Conservation (phyloP, 1,140 invertebrate species). For the Heliconius hermathena region DNA sequence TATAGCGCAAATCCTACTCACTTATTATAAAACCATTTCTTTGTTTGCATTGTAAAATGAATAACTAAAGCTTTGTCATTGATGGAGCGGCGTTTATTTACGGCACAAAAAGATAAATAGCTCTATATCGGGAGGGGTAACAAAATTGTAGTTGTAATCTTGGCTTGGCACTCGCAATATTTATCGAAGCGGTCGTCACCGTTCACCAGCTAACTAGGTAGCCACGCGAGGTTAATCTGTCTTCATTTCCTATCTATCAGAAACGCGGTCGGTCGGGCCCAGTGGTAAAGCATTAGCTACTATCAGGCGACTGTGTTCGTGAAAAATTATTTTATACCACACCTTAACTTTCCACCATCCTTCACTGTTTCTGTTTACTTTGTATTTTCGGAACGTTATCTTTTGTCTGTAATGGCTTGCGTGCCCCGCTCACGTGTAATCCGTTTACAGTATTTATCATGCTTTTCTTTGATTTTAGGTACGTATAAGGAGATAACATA, state of each 20-base stretch:
- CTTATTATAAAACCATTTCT: not conserved
- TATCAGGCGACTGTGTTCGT: conserved; percentile 70
- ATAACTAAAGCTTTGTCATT: conserved; percentile 2
- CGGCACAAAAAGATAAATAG: conserved; percentile 15
- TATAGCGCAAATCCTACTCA: not conserved
- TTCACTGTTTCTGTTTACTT: conserved; percentile 64
- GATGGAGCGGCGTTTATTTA: conserved; percentile 6
- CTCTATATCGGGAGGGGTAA: conserved; percentile 5
- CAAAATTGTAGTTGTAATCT: conserved; percentile 21
- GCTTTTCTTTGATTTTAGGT: conserved; percentile 68
- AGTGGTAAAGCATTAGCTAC: conserved; percentile 69
- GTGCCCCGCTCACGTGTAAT: conserved; percentile 61
- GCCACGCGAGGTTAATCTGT: conserved; percentile 78
- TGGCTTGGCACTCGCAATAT: conserved; percentile 38
- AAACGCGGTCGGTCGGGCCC: conserved; percentile 60
- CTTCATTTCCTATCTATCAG: conserved; percentile 81
- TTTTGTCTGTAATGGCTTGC: conserved; percentile 69
- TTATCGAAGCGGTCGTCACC: conserved; percentile 46
- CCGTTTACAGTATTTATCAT: conserved; percentile 67
- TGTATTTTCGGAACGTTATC: conserved; percentile 71
- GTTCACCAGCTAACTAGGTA: conserved; percentile 50
- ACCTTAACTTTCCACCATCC: conserved; percentile 68
- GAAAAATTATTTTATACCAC: conserved; percentile 80
- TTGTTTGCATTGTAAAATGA: conserved; percentile 4
- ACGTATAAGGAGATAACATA: conserved; percentile 59